These are phyloP conservation scores for Ctenopoma multispine DNA, from an alignment of 2,797 vertebrate genomes.

Conservation along the genomic window DNA sequence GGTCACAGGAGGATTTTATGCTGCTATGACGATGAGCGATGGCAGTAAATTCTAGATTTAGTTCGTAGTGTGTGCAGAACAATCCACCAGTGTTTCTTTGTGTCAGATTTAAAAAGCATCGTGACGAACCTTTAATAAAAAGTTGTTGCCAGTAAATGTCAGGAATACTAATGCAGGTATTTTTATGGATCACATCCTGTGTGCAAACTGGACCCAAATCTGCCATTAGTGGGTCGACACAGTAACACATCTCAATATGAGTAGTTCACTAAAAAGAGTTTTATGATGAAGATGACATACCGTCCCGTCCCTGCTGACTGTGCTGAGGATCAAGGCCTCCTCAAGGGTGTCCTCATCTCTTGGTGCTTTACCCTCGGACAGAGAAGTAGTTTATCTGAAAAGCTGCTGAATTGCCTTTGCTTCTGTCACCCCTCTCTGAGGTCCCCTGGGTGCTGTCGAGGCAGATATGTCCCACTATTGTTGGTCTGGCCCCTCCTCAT, in stretches of 20 bases:
- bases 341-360: neutral
- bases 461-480: slow-evolving; percentile 57
- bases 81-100: too few species aligned
- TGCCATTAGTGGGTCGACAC: neutral
- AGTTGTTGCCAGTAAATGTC: too few species aligned
- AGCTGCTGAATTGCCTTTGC: slow-evolving; percentile 21
- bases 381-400: slow-evolving; percentile 6
- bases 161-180: too few species aligned
- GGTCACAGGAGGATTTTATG: too few species aligned
- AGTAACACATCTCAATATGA: neutral
- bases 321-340: neutral
- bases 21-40: too few species aligned
- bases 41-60: too few species aligned
- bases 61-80: too few species aligned
- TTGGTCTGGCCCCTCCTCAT: slow-evolving; percentile 74
- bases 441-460: slow-evolving; percentile 26
- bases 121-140: too few species aligned
- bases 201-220: neutral
- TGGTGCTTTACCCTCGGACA: slow-evolving; percentile 5
- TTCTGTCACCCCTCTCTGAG: slow-evolving; percentile 5
- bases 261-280: neutral
- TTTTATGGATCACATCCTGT: too few species aligned
- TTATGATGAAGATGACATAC: slow-evolving; percentile 28
- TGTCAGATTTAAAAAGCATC: too few species aligned
- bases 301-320: slow-evolving; percentile 24